phyloP scores from a whole-genome alignment of 2,797 vertebrate genomes.

The Linurgus olivaceus region DNA sequence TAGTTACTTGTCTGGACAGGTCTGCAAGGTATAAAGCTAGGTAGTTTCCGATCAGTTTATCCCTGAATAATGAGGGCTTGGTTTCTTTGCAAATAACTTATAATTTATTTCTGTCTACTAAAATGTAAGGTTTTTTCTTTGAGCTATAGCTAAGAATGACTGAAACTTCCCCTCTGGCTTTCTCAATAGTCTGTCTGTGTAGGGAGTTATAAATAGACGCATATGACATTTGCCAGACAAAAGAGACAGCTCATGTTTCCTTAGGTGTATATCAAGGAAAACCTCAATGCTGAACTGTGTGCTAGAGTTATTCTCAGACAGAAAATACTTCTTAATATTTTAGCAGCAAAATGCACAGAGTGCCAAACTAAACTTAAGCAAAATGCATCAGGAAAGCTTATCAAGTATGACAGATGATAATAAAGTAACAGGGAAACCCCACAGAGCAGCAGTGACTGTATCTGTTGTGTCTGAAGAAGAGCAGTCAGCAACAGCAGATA shows the following conservation, averaged over 20 bases:
- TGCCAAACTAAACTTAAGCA: background rate
- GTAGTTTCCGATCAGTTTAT: background rate
- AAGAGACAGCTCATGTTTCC: constrained; percentile 28
- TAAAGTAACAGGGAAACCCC: background rate
- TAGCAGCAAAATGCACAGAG: background rate
- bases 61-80: background rate
- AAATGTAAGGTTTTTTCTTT: background rate
- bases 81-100: background rate
- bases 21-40: constrained; percentile 25
- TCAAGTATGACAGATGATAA: background rate
- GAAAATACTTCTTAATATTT: background rate
- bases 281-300: background rate
- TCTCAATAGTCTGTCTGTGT: constrained; percentile 15
- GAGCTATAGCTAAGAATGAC: background rate
- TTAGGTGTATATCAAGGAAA: constrained; percentile 1
- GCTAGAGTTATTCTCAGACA: background rate
- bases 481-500: background rate
- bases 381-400: background rate
- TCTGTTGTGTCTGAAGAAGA: background rate
- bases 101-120: background rate
- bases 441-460: background rate
- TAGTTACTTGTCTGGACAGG: background rate
- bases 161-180: background rate
- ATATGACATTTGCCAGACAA: background rate
- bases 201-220: constrained; percentile 31